Percentiles rank a stretch among this genome's conserved stretches.
Conservation (phyloP, 1,140 invertebrate species). For the Leucophenga varia region DNA sequence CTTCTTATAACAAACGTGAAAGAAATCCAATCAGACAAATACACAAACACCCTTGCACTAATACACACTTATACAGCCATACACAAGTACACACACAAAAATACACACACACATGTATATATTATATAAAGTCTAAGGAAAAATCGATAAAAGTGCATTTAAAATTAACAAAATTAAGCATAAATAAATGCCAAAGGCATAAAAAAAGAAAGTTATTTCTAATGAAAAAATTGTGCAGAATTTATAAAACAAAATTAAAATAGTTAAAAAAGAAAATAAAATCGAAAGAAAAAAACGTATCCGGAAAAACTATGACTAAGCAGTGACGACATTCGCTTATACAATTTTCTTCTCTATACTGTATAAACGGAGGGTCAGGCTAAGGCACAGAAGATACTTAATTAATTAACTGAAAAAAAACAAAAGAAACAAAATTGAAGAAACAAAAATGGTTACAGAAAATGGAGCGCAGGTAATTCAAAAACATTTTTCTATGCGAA, state of each 20-base stretch:
- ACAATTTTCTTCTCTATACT: constrained; percentile 49
- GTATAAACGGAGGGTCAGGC: constrained; percentile 1
- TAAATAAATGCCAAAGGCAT: constrained; percentile 13
- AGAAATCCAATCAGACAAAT: constrained; percentile 39
- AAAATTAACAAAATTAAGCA: constrained; percentile 28
- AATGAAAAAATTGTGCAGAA: constrained; percentile 13
- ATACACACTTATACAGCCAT: constrained; percentile 9
- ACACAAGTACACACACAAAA: constrained; percentile 6
- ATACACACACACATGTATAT: constrained; percentile 21
- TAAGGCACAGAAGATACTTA: no score
- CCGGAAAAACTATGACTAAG: constrained; percentile 51
- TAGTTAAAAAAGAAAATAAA: constrained; percentile 1
- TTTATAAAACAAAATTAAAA: constrained; percentile 1
- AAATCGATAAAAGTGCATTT: constrained; percentile 49
- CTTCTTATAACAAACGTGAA: constrained; percentile 38
- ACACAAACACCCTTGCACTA: constrained; percentile 1
- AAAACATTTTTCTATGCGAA: constrained; percentile 5
- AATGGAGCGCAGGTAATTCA: constrained; percentile 55
- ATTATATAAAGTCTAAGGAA: constrained; percentile 50
- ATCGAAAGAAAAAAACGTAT: constrained; percentile 4
- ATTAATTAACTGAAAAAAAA: constrained; percentile 9
- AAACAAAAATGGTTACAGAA: constrained; percentile 52
- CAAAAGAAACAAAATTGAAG: constrained; percentile 14
- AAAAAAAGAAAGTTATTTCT: constrained; percentile 11
- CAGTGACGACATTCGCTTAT: constrained; percentile 55